Conservation (phyloP, 2,797 vertebrate genomes). For the Staurois parvus region DNA sequence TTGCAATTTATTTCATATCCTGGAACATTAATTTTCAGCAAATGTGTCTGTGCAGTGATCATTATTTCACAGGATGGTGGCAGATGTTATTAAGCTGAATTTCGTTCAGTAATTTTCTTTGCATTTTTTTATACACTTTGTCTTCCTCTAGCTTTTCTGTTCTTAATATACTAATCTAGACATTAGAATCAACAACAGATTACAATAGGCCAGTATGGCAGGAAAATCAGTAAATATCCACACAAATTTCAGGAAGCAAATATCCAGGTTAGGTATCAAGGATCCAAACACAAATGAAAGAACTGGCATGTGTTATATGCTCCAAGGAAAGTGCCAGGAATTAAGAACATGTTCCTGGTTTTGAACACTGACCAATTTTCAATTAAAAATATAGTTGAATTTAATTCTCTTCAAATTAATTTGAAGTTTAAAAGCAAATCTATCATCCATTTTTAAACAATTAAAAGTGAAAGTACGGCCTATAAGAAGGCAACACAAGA, state of each 20-base stretch:
- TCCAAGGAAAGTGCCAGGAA: not conserved
- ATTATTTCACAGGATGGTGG: not conserved
- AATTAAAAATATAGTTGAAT: not conserved
- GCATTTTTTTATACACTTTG: not conserved
- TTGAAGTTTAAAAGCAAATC: not conserved
- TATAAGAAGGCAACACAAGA: no score
- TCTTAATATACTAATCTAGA: not conserved
- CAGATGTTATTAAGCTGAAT: not conserved
- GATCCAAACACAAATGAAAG: not conserved
- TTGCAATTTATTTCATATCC: constrained; percentile 8
- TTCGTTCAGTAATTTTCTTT: not conserved
- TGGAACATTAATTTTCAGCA: constrained; percentile 4
- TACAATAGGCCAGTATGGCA: not conserved
- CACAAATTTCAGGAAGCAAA: not conserved
- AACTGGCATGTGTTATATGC: not conserved
- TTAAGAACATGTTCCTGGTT: not conserved
- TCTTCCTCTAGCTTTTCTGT: not conserved
- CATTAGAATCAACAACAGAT: not conserved
- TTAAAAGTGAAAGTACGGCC: no score
- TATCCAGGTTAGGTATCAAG: not conserved
- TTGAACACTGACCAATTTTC: not conserved
- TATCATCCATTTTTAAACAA: no score
- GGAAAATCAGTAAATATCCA: not conserved
- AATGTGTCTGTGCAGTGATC: not conserved
- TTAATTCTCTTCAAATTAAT: not conserved